phyloP scores from a whole-genome alignment of 2,113 vertebrate genomes.

The Pristiophorus japonicus region DNA sequence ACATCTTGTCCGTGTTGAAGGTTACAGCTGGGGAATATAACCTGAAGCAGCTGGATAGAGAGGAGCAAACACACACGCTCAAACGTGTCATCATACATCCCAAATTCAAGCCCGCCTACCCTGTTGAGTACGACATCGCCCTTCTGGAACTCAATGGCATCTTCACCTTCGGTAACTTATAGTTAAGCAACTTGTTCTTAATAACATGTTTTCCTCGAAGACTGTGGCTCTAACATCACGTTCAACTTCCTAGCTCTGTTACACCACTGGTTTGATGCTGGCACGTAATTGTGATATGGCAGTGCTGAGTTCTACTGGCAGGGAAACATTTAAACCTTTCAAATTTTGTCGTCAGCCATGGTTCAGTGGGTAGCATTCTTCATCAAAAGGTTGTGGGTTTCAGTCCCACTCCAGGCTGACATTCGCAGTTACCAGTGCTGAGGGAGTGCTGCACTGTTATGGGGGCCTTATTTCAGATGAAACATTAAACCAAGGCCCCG shows the following conservation, averaged over 20 bases:
- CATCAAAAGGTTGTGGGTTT: too few species aligned
- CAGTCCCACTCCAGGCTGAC: too few species aligned
- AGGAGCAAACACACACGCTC: slow-evolving; percentile 63
- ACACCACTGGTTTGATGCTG: background rate
- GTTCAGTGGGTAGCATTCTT: too few species aligned
- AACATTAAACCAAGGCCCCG: too few species aligned
- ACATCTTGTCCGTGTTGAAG: slow-evolving; percentile 46
- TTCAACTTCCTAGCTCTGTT: background rate
- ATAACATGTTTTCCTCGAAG: background rate
- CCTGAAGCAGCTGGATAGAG: slow-evolving; percentile 52
- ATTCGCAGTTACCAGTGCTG: too few species aligned
- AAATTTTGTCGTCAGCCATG: too few species aligned
- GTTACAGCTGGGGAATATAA: slow-evolving; percentile 70
- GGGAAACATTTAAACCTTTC: background rate
- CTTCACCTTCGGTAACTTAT: slow-evolving; percentile 66
- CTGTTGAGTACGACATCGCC: slow-evolving; percentile 73
- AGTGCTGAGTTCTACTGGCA: background rate
- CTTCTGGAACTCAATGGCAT: slow-evolving; percentile 63
- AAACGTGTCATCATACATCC: slow-evolving; percentile 64
- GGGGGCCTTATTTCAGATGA: too few species aligned
- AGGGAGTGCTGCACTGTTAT: too few species aligned
- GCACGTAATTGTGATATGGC: background rate
- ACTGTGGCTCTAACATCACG: background rate
- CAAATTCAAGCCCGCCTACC: slow-evolving; percentile 58
- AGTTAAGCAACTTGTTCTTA: background rate